Conservation (phyloP, 2,797 vertebrate genomes). For the Oreochromis mossambicus region DNA sequence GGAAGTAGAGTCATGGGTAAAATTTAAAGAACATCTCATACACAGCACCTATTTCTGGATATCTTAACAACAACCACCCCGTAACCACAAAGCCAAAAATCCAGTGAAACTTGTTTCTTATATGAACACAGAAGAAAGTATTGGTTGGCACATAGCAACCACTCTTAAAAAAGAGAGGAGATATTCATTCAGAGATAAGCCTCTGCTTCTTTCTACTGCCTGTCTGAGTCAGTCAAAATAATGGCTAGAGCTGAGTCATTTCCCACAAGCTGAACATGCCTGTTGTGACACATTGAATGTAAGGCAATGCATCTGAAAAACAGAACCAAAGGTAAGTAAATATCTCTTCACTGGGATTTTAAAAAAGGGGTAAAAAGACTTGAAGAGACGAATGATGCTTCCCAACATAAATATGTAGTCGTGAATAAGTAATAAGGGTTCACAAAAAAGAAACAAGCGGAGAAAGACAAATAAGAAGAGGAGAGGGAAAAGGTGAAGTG, state of each 20-base stretch:
- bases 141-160: background rate
- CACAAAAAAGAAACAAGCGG: background rate
- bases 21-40: background rate
- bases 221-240: background rate
- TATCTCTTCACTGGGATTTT: background rate
- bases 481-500: background rate
- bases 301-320: background rate
- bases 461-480: background rate
- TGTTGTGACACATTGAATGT: background rate
- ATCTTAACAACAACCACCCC: background rate
- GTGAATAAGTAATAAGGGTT: background rate
- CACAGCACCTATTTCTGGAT: background rate
- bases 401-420: background rate
- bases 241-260: background rate
- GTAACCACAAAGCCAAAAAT: background rate
- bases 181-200: conserved; percentile 5
- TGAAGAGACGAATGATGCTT: background rate
- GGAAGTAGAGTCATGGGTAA: background rate
- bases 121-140: background rate
- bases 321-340: background rate
- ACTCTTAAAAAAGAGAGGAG: background rate
- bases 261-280: background rate
- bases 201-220: background rate
- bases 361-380: background rate
- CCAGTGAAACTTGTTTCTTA: background rate